Conservation (phyloP, 2,888 invertebrate species). For the Conomelus anceps region DNA sequence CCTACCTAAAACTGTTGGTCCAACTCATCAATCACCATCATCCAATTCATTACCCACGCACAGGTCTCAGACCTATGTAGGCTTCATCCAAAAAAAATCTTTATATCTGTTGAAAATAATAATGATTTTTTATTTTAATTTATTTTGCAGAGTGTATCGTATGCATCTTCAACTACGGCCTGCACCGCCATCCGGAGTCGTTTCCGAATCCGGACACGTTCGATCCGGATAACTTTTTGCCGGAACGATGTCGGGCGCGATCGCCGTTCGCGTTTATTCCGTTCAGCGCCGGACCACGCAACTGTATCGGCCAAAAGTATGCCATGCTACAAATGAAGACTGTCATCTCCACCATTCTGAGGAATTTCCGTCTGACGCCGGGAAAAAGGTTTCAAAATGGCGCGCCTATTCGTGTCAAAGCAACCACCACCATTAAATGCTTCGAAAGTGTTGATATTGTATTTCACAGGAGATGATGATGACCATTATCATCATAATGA, state of each 20-base stretch:
- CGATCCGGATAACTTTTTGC: constrained; percentile 28
- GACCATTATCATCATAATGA: too few relatives aligned
- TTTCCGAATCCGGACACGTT: constrained; percentile 26
- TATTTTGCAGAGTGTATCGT: not conserved
- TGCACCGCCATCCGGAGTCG: constrained; percentile 24
- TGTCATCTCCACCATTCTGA: constrained; percentile 27
- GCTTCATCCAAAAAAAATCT: too few relatives aligned
- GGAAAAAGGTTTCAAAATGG: not conserved
- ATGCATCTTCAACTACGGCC: not conserved
- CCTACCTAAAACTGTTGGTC: too few relatives aligned
- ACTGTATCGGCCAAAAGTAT: constrained; percentile 31
- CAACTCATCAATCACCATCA: too few relatives aligned
- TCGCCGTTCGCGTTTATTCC: constrained; percentile 29
- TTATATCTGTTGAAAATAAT: too few relatives aligned
- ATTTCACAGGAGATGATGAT: not conserved
- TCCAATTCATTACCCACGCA: too few relatives aligned
- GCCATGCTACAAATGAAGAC: constrained; percentile 31
- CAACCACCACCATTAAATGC: not conserved
- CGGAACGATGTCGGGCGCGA: constrained; percentile 23
- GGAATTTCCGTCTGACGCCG: constrained; percentile 18
- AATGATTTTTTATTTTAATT: not conserved
- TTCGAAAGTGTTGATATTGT: not conserved
- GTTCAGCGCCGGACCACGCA: constrained; percentile 29
- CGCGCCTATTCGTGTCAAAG: not conserved
- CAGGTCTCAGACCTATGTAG: too few relatives aligned